Base-by-base conservation (phyloP, 1,140 invertebrate species). In the Neodiprion fabricii region DNA sequence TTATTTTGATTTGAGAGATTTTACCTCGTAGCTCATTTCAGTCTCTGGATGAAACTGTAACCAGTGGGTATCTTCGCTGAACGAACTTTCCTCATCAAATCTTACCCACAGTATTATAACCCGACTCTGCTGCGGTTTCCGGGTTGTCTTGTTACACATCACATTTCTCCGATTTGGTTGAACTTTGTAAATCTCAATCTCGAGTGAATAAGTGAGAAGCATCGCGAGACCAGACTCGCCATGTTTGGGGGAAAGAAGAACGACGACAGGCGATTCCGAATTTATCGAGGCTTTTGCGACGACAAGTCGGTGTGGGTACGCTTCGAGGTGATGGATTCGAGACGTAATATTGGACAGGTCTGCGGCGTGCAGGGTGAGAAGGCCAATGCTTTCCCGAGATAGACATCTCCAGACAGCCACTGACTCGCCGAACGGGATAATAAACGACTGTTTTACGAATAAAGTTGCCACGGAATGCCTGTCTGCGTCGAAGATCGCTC, bases 361-460 rank as follows among this genome's bases (percentile, higher is more conserved):
- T 61, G 53, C 11, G 28, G 28, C 28, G 28, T 40, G 11, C 11
- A 4, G 11, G 53, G 53, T 61, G 53, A 61, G 8, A 61, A 11
- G 53, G 53, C 53, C 53, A n/a, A 61, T 61, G 53, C 53, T 61
- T 71, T 50, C 17, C 40, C 12, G 70, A 70, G 74, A 79, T 74
- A 77, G 76, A 65, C 70, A 77, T 74, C 53, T 73, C 49, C 23
- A 61, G 53, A 66, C 67, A 50, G 76, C 21, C 67, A n/a, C 70
- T 70, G 70, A 78, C 72, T 71, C 48, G n/a, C 73, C 48, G 72
- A 74, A 48, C n/a, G 40, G 53, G 67, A 53, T 80, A 77, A 80
- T 75, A 78, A 76, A 76, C 61, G 70, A 67, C 66, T 67, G 77
- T 78, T 74, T 80, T 72, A 67, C 68, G 72, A 70, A 76, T 80